Percentiles rank a stretch among this genome's conserved stretches.
Evolutionary conservation across 2,797 vertebrate genomes (phyloP).

Genomic region (Melanitta fusca): DNA sequence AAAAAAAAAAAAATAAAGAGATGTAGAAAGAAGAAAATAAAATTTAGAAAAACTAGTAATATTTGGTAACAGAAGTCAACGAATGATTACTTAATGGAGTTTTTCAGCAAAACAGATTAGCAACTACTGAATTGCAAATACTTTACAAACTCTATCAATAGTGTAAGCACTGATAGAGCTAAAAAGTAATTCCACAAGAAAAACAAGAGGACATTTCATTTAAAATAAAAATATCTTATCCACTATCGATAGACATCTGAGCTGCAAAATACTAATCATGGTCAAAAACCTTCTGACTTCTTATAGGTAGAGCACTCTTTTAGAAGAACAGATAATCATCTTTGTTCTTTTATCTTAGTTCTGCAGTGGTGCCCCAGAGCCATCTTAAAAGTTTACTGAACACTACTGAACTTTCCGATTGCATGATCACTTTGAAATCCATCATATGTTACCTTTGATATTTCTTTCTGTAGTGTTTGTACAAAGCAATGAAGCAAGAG

Average conservation of each 20-base stretch:
- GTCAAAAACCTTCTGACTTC: background rate
- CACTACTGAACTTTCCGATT: constrained; percentile 23
- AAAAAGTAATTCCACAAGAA: background rate
- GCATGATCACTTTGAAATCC: constrained; percentile 2
- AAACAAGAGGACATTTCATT: background rate
- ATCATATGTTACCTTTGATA: constrained; percentile 52
- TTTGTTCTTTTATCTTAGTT: constrained; percentile 55
- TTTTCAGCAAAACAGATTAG: background rate
- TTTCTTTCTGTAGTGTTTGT: constrained; percentile 29
- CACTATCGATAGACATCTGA: background rate
- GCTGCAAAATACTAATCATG: background rate
- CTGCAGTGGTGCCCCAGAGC: constrained; percentile 59
- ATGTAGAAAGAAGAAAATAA: background rate
- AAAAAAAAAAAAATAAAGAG: background rate
- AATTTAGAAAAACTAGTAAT: background rate
- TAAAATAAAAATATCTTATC: background rate
- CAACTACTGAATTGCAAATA: background rate
- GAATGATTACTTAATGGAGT: background rate
- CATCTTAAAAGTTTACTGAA: constrained; percentile 33
- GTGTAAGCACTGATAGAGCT: background rate
- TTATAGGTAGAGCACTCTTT: background rate
- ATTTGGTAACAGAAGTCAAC: background rate
- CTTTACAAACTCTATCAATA: background rate
- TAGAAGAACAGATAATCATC: constrained; percentile 36
- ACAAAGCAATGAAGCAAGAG: background rate